Evolutionary conservation across 2,113 vertebrate genomes (phyloP).

Genomic region (Gymnarchus niloticus): DNA sequence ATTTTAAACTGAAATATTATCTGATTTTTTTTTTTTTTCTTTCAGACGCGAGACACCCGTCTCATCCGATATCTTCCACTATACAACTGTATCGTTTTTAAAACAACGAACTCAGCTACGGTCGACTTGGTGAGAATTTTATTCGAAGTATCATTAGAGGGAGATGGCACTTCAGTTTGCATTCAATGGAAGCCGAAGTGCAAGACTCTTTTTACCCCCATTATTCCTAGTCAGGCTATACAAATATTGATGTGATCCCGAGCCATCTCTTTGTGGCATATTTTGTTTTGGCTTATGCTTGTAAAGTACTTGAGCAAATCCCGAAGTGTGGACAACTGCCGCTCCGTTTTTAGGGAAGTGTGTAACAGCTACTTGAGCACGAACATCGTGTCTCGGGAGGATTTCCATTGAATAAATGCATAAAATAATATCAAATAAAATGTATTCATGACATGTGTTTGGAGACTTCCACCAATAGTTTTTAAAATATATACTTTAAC

Average conservation of each 20-base stretch:
- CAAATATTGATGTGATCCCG: conserved; percentile 99
- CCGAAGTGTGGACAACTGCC: conserved; percentile 70
- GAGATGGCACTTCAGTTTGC: conserved; percentile 70
- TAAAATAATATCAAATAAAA: conserved; percentile 59
- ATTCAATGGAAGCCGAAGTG: conserved; percentile 79
- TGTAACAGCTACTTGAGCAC: conserved; percentile 75
- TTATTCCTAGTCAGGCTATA: conserved; percentile 98
- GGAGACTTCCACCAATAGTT: not conserved
- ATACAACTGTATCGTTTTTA: conserved; percentile 36
- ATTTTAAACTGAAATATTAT: not conserved
- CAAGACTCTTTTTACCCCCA: conserved; percentile 76
- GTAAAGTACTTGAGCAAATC: conserved; percentile 79
- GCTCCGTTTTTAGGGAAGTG: conserved; percentile 65
- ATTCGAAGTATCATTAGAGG: conserved; percentile 65
- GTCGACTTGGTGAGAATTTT: conserved; percentile 57
- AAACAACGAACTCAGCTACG: conserved; percentile 65
- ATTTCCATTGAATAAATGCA: conserved; percentile 46
- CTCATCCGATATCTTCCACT: not conserved
- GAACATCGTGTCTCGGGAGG: conserved; percentile 53
- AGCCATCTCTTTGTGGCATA: conserved; percentile 76
- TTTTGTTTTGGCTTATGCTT: conserved; percentile 75
- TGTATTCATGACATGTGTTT: conserved; percentile 29
- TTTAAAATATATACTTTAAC: not conserved
- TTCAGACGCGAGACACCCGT: not conserved
- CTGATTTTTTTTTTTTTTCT: not conserved